Conservation (phyloP, 2,113 vertebrate genomes). For the Alligator mississippiensis region DNA sequence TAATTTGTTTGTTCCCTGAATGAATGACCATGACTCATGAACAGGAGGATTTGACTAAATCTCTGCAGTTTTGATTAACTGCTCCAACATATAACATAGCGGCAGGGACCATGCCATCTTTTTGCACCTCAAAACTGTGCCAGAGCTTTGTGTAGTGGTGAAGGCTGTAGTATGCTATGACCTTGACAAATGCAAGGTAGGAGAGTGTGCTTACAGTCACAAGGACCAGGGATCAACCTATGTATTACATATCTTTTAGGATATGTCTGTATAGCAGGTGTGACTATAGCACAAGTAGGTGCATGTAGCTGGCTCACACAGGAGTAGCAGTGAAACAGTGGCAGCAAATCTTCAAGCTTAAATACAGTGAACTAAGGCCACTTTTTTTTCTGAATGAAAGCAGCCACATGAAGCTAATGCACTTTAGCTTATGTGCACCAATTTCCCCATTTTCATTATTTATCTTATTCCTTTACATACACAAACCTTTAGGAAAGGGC, state of each 20-base stretch:
- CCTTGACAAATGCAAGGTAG: rapidly evolving
- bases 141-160: not conserved
- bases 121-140: not conserved
- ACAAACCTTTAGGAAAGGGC: not conserved
- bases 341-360: slow-evolving; percentile 4
- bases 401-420: not conserved
- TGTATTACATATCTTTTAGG: not conserved
- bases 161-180: not conserved
- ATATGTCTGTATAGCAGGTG: not conserved
- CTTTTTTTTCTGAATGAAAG: not conserved
- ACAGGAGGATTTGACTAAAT: not conserved
- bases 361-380: not conserved
- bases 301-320: not conserved
- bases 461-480: not conserved
- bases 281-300: not conserved
- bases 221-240: not conserved
- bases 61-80: not conserved
- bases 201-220: not conserved
- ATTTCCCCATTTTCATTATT: not conserved
- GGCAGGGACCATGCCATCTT: not conserved
- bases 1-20: not conserved
- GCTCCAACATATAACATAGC: not conserved
- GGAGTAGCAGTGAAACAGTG: not conserved
- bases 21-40: not conserved
- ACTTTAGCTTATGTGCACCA: not conserved